Conservation (phyloP, 2,113 vertebrate genomes). For the Tretioscincus oriximinensis region DNA sequence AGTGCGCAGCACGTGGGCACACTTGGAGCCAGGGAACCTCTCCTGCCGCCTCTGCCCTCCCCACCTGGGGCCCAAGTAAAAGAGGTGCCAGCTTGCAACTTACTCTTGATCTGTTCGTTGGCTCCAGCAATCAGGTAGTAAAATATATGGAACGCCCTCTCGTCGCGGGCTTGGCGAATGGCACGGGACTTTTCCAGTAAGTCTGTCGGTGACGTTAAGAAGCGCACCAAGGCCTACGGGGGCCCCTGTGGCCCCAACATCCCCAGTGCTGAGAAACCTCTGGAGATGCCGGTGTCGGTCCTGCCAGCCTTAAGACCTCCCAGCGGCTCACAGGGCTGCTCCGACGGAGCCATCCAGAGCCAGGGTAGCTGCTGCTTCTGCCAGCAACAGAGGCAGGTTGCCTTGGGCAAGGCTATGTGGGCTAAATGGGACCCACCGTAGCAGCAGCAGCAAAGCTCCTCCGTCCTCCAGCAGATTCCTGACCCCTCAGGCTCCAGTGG, state of each 20-base stretch:
- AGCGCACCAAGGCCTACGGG: background rate
- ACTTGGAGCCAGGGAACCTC: too few relatives aligned
- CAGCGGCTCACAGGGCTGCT: too few relatives aligned
- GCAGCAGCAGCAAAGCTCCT: too few relatives aligned
- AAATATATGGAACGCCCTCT: conserved; percentile 82
- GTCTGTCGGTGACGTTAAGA: conserved; percentile 71
- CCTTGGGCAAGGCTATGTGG: too few relatives aligned
- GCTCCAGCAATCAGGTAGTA: conserved; percentile 80
- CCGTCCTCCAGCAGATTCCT: too few relatives aligned
- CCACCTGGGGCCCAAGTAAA: background rate
- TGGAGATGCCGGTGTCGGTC: background rate
- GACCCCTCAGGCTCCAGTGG: conserved; percentile 18
- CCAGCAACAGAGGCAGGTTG: too few relatives aligned
- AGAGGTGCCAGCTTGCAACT: conserved; percentile 38
- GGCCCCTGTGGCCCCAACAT: background rate
- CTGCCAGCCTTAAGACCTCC: too few relatives aligned
- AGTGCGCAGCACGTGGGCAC: too few relatives aligned
- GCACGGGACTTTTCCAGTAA: conserved; percentile 82
- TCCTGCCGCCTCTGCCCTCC: too few relatives aligned
- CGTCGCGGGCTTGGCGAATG: conserved; percentile 79
- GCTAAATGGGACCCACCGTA: too few relatives aligned
- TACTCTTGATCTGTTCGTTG: conserved; percentile 78
- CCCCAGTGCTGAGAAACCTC: background rate
- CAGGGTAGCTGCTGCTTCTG: too few relatives aligned
- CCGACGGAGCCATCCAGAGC: too few relatives aligned